Base-by-base conservation (phyloP, 2,888 invertebrate genomes). In the Hirtodrosophila duncani region DNA sequence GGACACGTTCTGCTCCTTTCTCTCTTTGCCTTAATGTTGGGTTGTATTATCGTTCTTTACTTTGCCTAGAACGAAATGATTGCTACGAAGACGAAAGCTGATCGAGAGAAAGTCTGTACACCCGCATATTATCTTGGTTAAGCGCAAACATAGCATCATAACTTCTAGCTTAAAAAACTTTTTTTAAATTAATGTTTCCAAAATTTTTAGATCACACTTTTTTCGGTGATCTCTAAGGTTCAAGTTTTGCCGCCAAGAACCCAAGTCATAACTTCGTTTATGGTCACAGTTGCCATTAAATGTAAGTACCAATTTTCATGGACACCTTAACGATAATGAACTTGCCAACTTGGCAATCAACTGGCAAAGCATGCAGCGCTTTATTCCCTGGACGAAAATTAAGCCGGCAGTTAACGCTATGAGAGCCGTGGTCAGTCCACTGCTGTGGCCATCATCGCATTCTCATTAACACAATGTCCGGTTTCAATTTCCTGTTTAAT, bases 401-500 rank as follows among this genome's bases (percentile, higher is more conserved):
- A 51, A 56, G 38, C 65, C 50, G 26, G 36, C 62, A 52, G 41
- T 65, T 70, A 65, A 77, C 38, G 49, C 8, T 42, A 20, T 14
- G 33, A 20, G 21, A 33, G 52, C 34, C 37, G 30, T 31, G 27
- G 33, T 7, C 20, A 20, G n/a, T n/a, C n/a, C 41, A 29, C n/a
- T 17, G 39, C 17, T 11, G 26, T 23, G 10, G n/a, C 29, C 42
- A 45, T 60, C 74, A 69, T 78, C 44, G 78, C 66, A 59, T 72
- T 63, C 74, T 70, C 70, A 70, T 78, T 70, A 78, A 71, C 72
- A 56, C 72, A 37, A 52, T 51, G 74, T 68, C 78, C 78, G 74
- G 78, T 72, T 81, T 81, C 74, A 81, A 80, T 72, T 72, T 72
- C 72, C 74, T 48, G 50, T 60, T 81, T 77, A 67, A 72, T 72